Base-by-base conservation (phyloP, 2,888 invertebrate species). In the Agrotis puta region DNA sequence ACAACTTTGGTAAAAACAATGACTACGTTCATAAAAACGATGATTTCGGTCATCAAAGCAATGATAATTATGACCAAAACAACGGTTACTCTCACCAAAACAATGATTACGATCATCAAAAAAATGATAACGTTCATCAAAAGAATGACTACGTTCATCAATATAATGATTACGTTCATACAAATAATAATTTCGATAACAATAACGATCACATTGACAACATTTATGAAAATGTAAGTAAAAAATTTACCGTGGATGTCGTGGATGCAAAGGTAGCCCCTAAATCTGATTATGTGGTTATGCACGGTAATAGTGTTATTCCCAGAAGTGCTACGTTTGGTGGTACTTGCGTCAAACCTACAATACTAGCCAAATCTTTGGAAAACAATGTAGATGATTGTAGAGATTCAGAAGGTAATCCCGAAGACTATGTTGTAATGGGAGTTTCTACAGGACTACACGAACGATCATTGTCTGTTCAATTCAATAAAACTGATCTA, bases 181-280 rank as follows among this genome's bases (percentile, higher is more conserved):
- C 14, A 22, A 53, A 18, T 13, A 45, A 48, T 14, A 51, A 56
- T 54, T 71, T 72, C 20, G 43, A 66, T 39, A 39, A 39, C 9
- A 39, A 39, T 39, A 2, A 39, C 39, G 11, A 39, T 39, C 39
- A 39, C 39, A 72, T 56, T n/a, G 67, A 70, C 39, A 75, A 59
- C n/a, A 71, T 78, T 9, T 81, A 79, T 59, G 71, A 66, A 81
- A 86, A 86, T 65, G 62, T 83, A 24, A 65, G 53, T 53, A 63
- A 43, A 22, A 93, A 91, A 79, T 74, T 91, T 51, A 86, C 90
- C 2, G 89, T 91, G 77, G 91, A 92, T 68, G 83, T 87, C 66
- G 92, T 92, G 82, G 88, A 82, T 33, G 85, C 80, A 71, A 61
- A 13, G 9, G 11, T 0, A 7, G 24, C 62, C 43, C 13, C 20